These are phyloP conservation scores for Emydura subglobosa DNA, from an alignment of 2,113 vertebrate species.

Conservation along the genomic window DNA sequence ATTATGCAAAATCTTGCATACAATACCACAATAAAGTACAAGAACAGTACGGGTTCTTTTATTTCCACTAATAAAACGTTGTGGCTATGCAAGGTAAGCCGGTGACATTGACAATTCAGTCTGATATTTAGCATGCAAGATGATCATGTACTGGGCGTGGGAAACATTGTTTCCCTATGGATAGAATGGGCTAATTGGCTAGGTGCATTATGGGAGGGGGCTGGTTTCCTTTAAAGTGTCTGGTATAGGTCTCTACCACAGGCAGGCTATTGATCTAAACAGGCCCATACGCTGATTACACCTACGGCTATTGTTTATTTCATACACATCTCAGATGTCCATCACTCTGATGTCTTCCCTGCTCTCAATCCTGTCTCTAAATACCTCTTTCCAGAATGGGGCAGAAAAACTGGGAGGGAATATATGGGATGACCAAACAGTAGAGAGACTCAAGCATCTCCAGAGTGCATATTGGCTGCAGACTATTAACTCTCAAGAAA, in stretches of 20 bases:
- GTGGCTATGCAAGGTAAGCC: not conserved
- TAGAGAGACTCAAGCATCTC: too few relatives aligned
- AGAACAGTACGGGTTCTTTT: not conserved
- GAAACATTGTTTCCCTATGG: not conserved
- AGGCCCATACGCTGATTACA: not conserved
- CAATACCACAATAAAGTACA: not conserved
- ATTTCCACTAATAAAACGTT: not conserved
- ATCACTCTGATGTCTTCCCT: not conserved
- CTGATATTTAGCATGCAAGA: not conserved
- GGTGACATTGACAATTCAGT: not conserved
- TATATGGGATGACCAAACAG: too few relatives aligned
- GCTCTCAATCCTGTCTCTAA: not conserved
- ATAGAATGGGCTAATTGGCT: not conserved
- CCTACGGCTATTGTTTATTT: not conserved
- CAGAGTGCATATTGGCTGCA: too few relatives aligned
- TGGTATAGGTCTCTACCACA: too few relatives aligned
- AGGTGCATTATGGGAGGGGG: not conserved
- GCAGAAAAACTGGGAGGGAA: too few relatives aligned
- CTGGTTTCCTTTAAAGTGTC: not conserved
- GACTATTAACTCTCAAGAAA: too few relatives aligned
- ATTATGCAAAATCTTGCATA: fast-evolving
- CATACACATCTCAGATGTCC: not conserved
- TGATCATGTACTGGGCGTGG: not conserved
- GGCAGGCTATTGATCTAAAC: too few relatives aligned
- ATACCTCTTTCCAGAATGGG: not conserved